Base-by-base conservation (phyloP, 2,113 vertebrate species). In the Otus sunia region DNA sequence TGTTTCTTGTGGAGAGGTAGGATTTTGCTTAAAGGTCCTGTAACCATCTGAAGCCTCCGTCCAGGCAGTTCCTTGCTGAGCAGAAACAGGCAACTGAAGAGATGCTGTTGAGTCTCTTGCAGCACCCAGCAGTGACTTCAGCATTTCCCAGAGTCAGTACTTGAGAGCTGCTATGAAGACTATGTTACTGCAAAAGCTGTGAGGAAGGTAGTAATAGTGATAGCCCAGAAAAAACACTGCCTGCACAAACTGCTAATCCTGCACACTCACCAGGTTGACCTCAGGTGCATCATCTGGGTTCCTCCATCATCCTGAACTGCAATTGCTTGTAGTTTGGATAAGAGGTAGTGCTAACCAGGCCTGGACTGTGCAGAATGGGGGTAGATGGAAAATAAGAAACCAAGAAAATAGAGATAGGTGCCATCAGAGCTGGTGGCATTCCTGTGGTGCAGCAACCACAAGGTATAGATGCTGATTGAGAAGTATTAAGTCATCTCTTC, bases 181-280 rank as follows among this genome's bases (percentile, higher is more conserved):
- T 58, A 1, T 6, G 19, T 52, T 52, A 30, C 4, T 59, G 52
- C 34, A 27, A 26, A 45, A 85, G 32, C 66, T 9, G 2, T 34
- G 23, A 10, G 45, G 41, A 47, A 80, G 36, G 23, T 17, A 59
- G 23, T 6, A 30, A 41, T 17, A 19, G 34, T 30, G 68, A 26
- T 6, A 79, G 20, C 20, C 1, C 4, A 29, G n/a, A 16, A 27
- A 47, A 60, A 74, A 20, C 0, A 0, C 7, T 55, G 30, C 27
- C 45, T 88, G 74, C 26, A 49, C 47, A 15, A 85, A 22, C 15
- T 67, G 34, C 41, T 39, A 15, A 17, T 49, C 37, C 41, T 39
- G 15, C 10, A 14, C 0, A 1, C 25, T 59, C n/a, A 43, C 13
- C 22, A 30, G n/a, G 23, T 30, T 76, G 79, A 43, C 23, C 18